phyloP scores from a whole-genome alignment of 2,888 invertebrate species.

The Epinotia brunnichana region DNA sequence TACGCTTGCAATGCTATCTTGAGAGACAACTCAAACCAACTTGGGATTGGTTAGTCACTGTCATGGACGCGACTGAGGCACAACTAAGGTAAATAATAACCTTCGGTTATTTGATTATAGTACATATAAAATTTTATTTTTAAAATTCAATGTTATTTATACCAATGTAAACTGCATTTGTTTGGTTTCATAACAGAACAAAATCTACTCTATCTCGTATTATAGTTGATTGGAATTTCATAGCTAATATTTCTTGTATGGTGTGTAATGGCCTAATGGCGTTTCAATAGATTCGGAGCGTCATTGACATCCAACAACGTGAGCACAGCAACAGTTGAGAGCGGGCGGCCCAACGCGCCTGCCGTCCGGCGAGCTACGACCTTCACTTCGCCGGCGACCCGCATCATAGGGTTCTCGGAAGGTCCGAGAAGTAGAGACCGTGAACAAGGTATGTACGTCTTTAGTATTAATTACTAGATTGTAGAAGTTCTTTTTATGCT shows the following conservation, averaged over 20 bases:
- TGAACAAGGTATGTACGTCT: constrained; percentile 70
- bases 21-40: constrained; percentile 94
- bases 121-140: too few relatives aligned
- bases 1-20: constrained; percentile 92
- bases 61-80: constrained; percentile 99
- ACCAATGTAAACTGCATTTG: too few relatives aligned
- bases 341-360: constrained; percentile 62
- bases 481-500: too few relatives aligned
- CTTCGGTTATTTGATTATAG: background rate
- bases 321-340: constrained; percentile 62
- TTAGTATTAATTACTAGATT: too few relatives aligned
- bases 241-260: too few relatives aligned
- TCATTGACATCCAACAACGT: constrained; percentile 91
- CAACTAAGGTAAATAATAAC: constrained; percentile 86
- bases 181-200: too few relatives aligned
- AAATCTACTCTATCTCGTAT: too few relatives aligned
- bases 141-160: too few relatives aligned
- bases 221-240: too few relatives aligned
- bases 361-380: constrained; percentile 71
- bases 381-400: constrained; percentile 74
- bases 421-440: constrained; percentile 76
- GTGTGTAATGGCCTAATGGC: background rate
- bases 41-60: constrained; percentile 98
- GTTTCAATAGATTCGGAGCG: constrained; percentile 88
- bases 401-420: constrained; percentile 81